Conservation (phyloP, 2,888 invertebrate species). For the Agrilus biguttatus region DNA sequence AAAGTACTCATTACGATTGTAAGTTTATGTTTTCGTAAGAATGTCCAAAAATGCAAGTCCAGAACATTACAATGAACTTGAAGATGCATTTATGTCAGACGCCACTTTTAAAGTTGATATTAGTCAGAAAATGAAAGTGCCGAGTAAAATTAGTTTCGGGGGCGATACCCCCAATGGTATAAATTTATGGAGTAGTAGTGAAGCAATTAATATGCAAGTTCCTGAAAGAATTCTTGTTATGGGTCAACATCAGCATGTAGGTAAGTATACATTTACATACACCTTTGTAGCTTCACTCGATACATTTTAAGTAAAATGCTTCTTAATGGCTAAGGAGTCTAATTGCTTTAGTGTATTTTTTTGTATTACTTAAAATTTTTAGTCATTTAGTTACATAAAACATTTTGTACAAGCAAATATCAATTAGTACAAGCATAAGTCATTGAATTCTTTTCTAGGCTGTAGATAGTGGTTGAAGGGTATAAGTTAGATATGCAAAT, state of each 20-base stretch:
- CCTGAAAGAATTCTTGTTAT: slow-evolving; percentile 85
- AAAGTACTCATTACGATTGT: too few species aligned
- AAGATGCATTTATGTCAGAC: slow-evolving; percentile 44
- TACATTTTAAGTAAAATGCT: background rate
- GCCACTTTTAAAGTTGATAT: slow-evolving; percentile 61
- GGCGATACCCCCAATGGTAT: slow-evolving; percentile 49
- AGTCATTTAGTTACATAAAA: too few species aligned
- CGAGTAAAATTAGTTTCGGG: slow-evolving; percentile 62
- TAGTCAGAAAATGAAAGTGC: slow-evolving; percentile 69
- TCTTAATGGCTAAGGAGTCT: too few species aligned
- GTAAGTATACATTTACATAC: slow-evolving; percentile 32
- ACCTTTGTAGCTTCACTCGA: background rate
- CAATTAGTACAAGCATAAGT: too few species aligned
- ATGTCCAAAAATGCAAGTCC: slow-evolving; percentile 51
- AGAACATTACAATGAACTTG: slow-evolving; percentile 43
- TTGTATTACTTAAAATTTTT: too few species aligned
- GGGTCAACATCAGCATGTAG: slow-evolving; percentile 59
- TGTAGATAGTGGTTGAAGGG: too few species aligned
- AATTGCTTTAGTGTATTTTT: too few species aligned
- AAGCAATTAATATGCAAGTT: slow-evolving; percentile 82
- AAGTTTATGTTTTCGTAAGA: slow-evolving; percentile 11
- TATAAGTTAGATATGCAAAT: too few species aligned
- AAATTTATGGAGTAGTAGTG: slow-evolving; percentile 40
- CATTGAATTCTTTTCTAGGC: too few species aligned
- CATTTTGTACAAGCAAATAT: too few species aligned